Conservation (phyloP, 2,113 vertebrate species). For the Dipodomys merriami region DNA sequence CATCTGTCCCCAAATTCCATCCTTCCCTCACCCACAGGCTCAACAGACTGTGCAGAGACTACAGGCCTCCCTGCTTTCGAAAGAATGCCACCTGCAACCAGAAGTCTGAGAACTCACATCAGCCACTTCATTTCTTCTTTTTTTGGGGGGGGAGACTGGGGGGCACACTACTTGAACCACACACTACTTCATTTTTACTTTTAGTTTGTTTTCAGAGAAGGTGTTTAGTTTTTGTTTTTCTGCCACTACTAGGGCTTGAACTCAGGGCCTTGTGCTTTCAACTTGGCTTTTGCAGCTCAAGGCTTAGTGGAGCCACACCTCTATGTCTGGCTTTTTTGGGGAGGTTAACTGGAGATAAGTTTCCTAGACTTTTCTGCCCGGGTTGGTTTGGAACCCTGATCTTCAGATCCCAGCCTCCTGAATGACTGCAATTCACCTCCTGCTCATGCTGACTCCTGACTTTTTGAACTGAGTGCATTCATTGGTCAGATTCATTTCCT, state of each 20-base stretch:
- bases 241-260: no score
- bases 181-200: not conserved
- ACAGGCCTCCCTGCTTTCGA: not conserved
- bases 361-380: no score
- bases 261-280: not conserved
- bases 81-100: not conserved
- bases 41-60: not conserved
- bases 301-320: not conserved
- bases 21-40: not conserved
- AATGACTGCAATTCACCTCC: no score
- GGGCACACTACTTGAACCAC: no score
- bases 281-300: not conserved
- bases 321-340: no score
- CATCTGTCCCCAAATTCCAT: not conserved
- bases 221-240: not conserved
- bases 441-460: not conserved
- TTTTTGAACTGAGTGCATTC: conserved; percentile 46
- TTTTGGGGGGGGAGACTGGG: no score
- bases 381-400: no score
- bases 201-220: not conserved
- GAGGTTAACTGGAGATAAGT: no score
- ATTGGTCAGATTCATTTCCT: conserved; percentile 52
- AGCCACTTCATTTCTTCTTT: not conserved
- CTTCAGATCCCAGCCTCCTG: no score
- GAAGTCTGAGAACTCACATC: not conserved